Evolutionary conservation across 2,797 vertebrate genomes (phyloP), one percentile per base, ranked within the genome.

Genomic region (Microhierax caerulescens): DNA sequence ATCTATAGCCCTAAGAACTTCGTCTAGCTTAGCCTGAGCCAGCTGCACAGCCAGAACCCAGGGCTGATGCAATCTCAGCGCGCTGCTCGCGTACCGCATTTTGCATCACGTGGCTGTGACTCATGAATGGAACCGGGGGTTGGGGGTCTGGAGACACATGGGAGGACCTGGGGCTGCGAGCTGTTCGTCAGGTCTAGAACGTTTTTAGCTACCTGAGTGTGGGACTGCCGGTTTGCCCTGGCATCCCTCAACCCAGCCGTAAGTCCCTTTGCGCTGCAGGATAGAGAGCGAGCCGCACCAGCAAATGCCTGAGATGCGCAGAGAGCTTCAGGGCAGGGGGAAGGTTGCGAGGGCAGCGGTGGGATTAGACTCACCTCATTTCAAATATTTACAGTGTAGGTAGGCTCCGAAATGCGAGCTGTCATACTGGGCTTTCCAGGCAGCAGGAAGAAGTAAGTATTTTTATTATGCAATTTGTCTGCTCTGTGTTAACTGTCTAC

Each of bases 391-490:
- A 19, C 70, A 30, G 37, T 56, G 30, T 8, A 65, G 65, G 30
- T 8, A 65, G 65, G 32, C 5, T 65, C 54, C 28, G 45, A 27
- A 56, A 60, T 22, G 13, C 0, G 2, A 70, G 34, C 60, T 74
- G 57, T 19, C 65, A n/a, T 5, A 0, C 57, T 59, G 70, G 63
- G 30, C 77, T 93, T 86, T 13, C 87, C 70, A 75, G 78, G 25
- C 75, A 89, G 77, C 25, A 24, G 67, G 70, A 70, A 95, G 67
- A 85, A 85, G 48, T 92, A 60, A 73, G 56, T 56, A 63, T 2
- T 47, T 91, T 91, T 82, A 64, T 95, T 64, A 87, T 77, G 78
- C 86, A 90, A n/a, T 91, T 96, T 59, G n/a, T 93, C 88, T 80
- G 72, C 48, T 91, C 60, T 78, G 77, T 36, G 94, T 90, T 80